Evolutionary conservation across 2,888 invertebrate species (phyloP).

Genomic region (Polylopha cassiicola): DNA sequence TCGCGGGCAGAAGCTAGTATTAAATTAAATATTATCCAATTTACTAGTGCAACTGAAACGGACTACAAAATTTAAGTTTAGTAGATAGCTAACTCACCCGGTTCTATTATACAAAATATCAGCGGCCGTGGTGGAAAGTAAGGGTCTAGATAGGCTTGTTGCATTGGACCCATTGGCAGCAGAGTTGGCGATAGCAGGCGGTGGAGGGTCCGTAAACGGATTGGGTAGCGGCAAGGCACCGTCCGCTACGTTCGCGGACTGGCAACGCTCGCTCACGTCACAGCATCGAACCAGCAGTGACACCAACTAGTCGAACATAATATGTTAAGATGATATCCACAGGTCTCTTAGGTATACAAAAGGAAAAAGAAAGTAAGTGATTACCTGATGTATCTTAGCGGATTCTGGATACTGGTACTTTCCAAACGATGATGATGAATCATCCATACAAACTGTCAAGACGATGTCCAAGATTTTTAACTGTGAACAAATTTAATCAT

Average conservation of each 20-base stretch:
- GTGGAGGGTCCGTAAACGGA: slow-evolving; percentile 84
- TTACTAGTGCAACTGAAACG: no score
- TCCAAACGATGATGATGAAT: slow-evolving; percentile 93
- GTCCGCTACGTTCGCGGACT: slow-evolving; percentile 70
- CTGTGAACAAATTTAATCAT: slow-evolving; percentile 59
- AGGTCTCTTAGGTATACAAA: slow-evolving; percentile 1
- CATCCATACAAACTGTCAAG: slow-evolving; percentile 94
- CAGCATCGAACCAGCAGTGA: slow-evolving; percentile 94
- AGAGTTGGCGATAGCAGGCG: slow-evolving; percentile 25
- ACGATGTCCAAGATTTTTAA: slow-evolving; percentile 93
- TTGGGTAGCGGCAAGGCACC: slow-evolving; percentile 80
- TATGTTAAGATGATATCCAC: neutral
- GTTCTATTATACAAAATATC: slow-evolving; percentile 90
- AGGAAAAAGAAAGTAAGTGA: neutral
- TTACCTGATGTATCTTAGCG: slow-evolving; percentile 92
- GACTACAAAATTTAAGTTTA: no score
- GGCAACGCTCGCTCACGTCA: slow-evolving; percentile 85
- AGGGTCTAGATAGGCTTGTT: slow-evolving; percentile 38
- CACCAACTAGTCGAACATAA: slow-evolving; percentile 76
- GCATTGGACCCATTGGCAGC: slow-evolving; percentile 26
- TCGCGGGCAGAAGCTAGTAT: no score
- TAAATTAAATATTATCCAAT: no score
- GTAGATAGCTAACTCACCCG: no score
- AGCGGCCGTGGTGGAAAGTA: slow-evolving; percentile 78
- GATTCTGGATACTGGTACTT: slow-evolving; percentile 98